A percentile compares a stretch with the other conserved stretches of the same genome.
phyloP scores from a whole-genome alignment of 2,797 vertebrate species.

The Phalloptychus januarius region DNA sequence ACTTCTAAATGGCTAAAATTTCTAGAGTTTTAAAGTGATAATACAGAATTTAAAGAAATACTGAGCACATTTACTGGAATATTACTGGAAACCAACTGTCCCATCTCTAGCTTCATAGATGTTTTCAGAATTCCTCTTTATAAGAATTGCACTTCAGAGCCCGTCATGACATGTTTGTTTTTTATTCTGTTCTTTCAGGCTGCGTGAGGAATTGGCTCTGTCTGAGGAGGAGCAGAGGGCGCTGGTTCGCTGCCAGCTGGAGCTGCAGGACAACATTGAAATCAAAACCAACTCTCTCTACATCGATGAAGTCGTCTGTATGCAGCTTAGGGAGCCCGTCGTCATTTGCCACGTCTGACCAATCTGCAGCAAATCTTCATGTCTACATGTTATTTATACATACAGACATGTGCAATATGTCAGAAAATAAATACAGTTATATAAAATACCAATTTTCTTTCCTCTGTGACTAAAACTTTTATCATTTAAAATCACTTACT shows the following conservation, averaged over 20 bases:
- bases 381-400: neutral
- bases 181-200: conserved; percentile 67
- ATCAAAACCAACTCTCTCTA: conserved; percentile 87
- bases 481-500: neutral
- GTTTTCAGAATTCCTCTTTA: neutral
- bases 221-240: conserved; percentile 82
- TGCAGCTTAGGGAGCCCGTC: conserved; percentile 83
- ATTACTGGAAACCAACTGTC: neutral
- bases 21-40: neutral
- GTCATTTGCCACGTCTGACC: conserved; percentile 80
- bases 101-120: neutral
- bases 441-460: neutral
- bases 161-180: neutral
- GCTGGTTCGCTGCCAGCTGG: conserved; percentile 81
- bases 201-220: conserved; percentile 74
- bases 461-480: neutral
- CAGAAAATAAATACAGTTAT: neutral
- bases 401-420: neutral
- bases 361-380: conserved; percentile 31
- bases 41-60: neutral
- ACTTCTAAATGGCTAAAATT: neutral
- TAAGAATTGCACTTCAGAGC: neutral
- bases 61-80: neutral
- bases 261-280: conserved; percentile 88
- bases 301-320: conserved; percentile 90